Conservation (phyloP, 2,888 invertebrate species). For the Amphipoea lucens region DNA sequence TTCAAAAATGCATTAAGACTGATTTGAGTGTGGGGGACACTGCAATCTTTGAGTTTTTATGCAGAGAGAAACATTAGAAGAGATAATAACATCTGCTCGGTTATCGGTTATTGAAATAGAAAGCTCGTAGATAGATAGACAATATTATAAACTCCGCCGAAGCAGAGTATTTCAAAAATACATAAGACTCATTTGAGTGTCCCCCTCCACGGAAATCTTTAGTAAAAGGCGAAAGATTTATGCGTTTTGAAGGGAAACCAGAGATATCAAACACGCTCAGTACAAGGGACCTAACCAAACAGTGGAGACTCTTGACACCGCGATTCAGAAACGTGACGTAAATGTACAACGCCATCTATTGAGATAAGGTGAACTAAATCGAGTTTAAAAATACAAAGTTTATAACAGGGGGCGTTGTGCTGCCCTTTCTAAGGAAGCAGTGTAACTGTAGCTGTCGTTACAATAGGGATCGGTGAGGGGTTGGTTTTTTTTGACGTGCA, state of each 20-base stretch:
- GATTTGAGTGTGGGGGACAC: too few relatives aligned
- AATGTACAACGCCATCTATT: constrained; percentile 45
- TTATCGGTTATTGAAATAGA: too few relatives aligned
- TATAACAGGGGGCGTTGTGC: neutral
- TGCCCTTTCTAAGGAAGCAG: neutral
- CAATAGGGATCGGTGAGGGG: neutral
- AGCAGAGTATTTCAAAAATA: constrained; percentile 51
- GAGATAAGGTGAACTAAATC: neutral
- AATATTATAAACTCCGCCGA: constrained; percentile 13
- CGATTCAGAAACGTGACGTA: constrained; percentile 31
- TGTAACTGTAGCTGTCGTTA: neutral
- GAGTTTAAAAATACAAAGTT: neutral
- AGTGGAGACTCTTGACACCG: constrained; percentile 38
- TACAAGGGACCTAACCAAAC: constrained; percentile 24
- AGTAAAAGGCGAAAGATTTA: constrained; percentile 95
- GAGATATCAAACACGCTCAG: constrained; percentile 69
- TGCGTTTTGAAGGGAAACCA: constrained; percentile 92
- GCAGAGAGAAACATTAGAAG: too few relatives aligned
- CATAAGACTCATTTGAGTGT: constrained; percentile 92
- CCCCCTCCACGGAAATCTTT: constrained; percentile 94
- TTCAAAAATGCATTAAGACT: too few relatives aligned
- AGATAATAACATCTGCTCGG: too few relatives aligned
- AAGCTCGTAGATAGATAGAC: too few relatives aligned
- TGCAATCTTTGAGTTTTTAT: too few relatives aligned
- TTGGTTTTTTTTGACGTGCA: neutral